Conservation (phyloP, 2,888 invertebrate species). For the Meteorus colon region DNA sequence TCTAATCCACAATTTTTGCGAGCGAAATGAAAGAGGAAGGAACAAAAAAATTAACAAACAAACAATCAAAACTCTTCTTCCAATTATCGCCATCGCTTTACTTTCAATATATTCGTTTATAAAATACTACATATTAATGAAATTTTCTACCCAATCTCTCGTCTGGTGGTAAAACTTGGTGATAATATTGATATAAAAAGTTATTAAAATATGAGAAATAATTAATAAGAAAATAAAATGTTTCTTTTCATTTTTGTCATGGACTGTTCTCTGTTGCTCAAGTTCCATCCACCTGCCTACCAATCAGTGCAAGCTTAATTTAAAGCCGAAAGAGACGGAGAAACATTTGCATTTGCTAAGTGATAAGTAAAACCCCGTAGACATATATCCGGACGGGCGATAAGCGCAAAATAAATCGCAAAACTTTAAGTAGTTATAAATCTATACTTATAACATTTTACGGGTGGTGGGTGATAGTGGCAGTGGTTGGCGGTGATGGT, state of each 20-base stretch:
- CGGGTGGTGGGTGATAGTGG: constrained; percentile 22
- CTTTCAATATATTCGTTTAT: no score
- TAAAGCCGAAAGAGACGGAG: constrained; percentile 53
- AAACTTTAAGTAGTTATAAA: constrained; percentile 74
- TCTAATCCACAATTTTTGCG: no score
- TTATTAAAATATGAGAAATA: no score
- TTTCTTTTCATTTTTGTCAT: not conserved
- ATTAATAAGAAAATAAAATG: no score
- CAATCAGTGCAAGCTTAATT: constrained; percentile 62
- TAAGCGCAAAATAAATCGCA: constrained; percentile 73
- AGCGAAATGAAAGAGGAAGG: no score
- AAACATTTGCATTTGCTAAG: constrained; percentile 72
- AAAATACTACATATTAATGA: no score
- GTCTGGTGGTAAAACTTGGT: no score
- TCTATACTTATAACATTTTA: constrained; percentile 68
- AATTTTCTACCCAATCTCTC: no score
- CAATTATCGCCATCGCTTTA: no score
- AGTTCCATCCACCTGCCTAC: constrained; percentile 19
- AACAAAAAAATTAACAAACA: no score
- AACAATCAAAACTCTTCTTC: no score
- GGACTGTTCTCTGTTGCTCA: constrained; percentile 11
- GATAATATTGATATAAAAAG: no score
- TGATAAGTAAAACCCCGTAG: constrained; percentile 72
- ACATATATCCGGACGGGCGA: constrained; percentile 68
- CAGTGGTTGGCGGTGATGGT: constrained; percentile 17